These are phyloP conservation scores for Heliothis virescens DNA, from an alignment of 1,140 invertebrate species.

Conservation along the genomic window DNA sequence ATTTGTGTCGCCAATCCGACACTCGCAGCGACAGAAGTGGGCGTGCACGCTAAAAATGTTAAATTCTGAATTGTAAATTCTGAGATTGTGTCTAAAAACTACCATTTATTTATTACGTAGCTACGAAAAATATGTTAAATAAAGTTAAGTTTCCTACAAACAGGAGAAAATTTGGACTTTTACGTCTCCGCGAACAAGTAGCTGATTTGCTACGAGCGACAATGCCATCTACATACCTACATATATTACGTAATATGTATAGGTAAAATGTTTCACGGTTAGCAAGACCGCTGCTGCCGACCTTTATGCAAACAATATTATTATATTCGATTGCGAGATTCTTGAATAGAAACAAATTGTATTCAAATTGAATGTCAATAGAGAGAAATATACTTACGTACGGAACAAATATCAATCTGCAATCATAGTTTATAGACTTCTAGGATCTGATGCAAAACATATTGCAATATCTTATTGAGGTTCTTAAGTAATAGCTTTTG, in stretches of 20 bases:
- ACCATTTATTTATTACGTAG: too few relatives aligned
- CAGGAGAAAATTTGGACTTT: too few relatives aligned
- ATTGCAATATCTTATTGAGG: neutral
- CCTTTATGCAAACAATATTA: conserved; percentile 24
- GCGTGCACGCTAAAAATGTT: too few relatives aligned
- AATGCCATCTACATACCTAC: too few relatives aligned
- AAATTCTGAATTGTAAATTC: too few relatives aligned
- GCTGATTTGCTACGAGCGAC: too few relatives aligned
- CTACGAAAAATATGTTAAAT: too few relatives aligned
- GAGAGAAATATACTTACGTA: conserved; percentile 10
- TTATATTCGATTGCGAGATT: neutral
- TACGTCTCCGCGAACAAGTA: too few relatives aligned
- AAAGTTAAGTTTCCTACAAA: too few relatives aligned
- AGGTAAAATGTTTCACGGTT: too few relatives aligned
- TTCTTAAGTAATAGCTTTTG: neutral
- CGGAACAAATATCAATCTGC: neutral
- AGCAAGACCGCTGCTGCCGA: neutral
- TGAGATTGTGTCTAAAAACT: too few relatives aligned
- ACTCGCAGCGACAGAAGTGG: conserved; percentile 18
- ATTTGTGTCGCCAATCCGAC: conserved; percentile 57
- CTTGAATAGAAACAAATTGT: conserved; percentile 34
- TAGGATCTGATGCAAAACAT: neutral
- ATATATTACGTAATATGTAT: too few relatives aligned
- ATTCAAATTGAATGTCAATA: conserved; percentile 9
- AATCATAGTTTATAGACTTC: neutral